Evolutionary conservation across 2,888 invertebrate genomes (phyloP).

Genomic region (Amphimallon solstitiale): DNA sequence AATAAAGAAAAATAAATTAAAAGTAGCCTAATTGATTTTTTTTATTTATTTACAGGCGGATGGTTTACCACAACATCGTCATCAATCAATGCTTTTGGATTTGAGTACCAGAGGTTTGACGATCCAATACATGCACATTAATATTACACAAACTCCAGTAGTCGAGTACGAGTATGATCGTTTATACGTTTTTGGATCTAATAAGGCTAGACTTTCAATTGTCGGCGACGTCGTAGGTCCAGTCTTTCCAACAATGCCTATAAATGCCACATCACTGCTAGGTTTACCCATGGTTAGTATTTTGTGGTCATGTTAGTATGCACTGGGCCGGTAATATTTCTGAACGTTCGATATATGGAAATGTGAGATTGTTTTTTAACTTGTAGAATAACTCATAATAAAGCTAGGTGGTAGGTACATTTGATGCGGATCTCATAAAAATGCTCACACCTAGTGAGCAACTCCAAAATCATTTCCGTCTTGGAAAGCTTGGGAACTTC

Average conservation of each 20-base stretch:
- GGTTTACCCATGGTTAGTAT: conserved; percentile 75
- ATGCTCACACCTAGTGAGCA: neutral
- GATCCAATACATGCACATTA: conserved; percentile 95
- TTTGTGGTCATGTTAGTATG: too few relatives aligned
- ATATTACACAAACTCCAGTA: conserved; percentile 91
- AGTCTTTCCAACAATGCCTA: conserved; percentile 91
- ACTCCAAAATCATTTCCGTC: neutral
- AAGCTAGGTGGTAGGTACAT: too few relatives aligned
- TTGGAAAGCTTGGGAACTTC: neutral
- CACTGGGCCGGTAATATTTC: too few relatives aligned
- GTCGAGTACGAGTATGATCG: conserved; percentile 91
- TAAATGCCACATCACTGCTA: conserved; percentile 84
- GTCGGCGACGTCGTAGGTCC: conserved; percentile 94
- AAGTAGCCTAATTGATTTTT: neutral
- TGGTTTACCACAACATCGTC: conserved; percentile 90
- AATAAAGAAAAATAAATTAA: conserved; percentile 16
- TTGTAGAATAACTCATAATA: too few relatives aligned
- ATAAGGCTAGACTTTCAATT: conserved; percentile 82
- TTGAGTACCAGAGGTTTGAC: conserved; percentile 91
- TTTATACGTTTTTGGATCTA: conserved; percentile 94
- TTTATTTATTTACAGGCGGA: conserved; percentile 71
- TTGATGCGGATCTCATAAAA: neutral
- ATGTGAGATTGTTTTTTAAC: too few relatives aligned
- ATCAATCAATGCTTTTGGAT: conserved; percentile 92
- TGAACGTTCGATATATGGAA: too few relatives aligned